Evolutionary conservation across 92 coral and sea anemone genomes (phyloP).

Genomic region (Zoanthus sansibaricus): DNA sequence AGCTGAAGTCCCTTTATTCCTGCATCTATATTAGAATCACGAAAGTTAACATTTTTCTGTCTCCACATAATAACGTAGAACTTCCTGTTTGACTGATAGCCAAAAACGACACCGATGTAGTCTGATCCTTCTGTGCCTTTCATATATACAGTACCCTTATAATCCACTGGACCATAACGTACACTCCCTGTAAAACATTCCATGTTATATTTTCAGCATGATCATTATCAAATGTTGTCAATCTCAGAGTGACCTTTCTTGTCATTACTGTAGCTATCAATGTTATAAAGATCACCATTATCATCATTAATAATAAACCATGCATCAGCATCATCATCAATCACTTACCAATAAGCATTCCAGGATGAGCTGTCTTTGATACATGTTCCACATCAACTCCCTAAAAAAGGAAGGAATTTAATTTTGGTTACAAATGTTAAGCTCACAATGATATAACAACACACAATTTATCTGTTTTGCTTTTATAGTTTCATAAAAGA

Average conservation of each 20-base stretch:
- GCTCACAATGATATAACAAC: too few species aligned
- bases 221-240: too few species aligned
- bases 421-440: too few species aligned
- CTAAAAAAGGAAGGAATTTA: slow-evolving; percentile 42
- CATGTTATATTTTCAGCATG: not conserved
- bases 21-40: slow-evolving; percentile 64
- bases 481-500: not conserved
- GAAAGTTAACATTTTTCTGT: slow-evolving; percentile 85
- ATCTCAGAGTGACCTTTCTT: too few species aligned
- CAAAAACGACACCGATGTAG: slow-evolving; percentile 94
- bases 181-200: slow-evolving; percentile 59
- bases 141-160: slow-evolving; percentile 85
- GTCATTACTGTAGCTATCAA: too few species aligned
- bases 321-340: not conserved
- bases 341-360: slow-evolving; percentile 91
- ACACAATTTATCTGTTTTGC: too few species aligned
- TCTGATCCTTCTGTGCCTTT: slow-evolving; percentile 84
- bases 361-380: slow-evolving; percentile 81
- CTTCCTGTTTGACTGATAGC: slow-evolving; percentile 92
- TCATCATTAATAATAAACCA: too few species aligned
- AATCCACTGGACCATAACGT: slow-evolving; percentile 94
- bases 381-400: slow-evolving; percentile 91
- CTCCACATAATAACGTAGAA: slow-evolving; percentile 97
- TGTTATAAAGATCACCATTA: too few species aligned
- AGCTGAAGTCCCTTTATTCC: slow-evolving; percentile 96